Percentiles rank a stretch among this genome's conserved stretches.
Evolutionary conservation across 2,888 invertebrate genomes (phyloP).

Genomic region (Melikaiella ostensackeni): DNA sequence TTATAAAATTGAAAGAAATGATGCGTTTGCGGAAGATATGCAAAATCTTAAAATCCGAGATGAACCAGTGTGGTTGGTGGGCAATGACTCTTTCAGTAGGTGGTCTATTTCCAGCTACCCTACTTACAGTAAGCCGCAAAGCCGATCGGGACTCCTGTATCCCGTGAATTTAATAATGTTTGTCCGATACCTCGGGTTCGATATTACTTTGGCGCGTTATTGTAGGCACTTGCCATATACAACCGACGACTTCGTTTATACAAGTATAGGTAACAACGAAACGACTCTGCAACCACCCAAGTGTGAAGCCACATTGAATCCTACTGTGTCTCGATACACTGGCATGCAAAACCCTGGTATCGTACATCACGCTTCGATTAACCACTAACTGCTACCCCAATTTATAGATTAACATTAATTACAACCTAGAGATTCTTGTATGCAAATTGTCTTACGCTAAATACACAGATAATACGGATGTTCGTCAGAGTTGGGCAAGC

Average conservation of each 20-base stretch:
- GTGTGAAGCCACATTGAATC: conserved; percentile 35
- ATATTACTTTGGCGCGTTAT: conserved; percentile 35
- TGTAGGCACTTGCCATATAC: conserved; percentile 34
- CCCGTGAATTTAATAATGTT: conserved; percentile 65
- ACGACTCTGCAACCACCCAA: conserved; percentile 22
- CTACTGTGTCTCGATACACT: conserved; percentile 13
- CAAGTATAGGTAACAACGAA: neutral
- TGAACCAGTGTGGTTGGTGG: conserved; percentile 43
- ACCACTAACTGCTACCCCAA: conserved; percentile 33
- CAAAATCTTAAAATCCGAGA: neutral
- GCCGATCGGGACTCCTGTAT: conserved; percentile 18
- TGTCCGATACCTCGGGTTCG: conserved; percentile 43
- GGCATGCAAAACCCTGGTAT: conserved; percentile 26
- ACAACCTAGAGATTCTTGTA: neutral
- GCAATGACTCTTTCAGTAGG: conserved; percentile 62
- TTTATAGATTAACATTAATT: conserved; percentile 39
- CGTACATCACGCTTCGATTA: conserved; percentile 39
- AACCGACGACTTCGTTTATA: conserved; percentile 15
- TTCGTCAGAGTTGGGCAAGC: neutral
- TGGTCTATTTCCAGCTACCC: conserved; percentile 64
- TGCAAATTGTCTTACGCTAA: conserved; percentile 21
- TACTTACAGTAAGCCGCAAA: conserved; percentile 59
- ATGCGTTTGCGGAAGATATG: neutral
- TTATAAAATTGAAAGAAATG: neutral
- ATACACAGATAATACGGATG: conserved; percentile 9